Conservation (phyloP, 2,797 vertebrate genomes). For the Lophius americanus region DNA sequence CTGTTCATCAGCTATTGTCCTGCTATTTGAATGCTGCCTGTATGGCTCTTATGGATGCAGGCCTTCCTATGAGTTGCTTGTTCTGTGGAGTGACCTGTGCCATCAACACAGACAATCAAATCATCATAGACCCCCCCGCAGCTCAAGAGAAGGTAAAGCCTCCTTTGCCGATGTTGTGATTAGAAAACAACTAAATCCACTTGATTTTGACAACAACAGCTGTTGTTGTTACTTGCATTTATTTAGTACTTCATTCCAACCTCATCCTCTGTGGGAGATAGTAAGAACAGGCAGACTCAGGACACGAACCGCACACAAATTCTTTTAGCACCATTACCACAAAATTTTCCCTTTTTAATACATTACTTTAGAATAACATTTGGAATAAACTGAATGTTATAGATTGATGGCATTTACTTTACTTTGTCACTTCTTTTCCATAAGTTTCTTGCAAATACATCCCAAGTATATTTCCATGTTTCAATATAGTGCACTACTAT, state of each 20-base stretch:
- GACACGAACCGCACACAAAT: too few relatives aligned
- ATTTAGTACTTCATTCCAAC: too few relatives aligned
- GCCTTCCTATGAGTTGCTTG: slow-evolving; percentile 87
- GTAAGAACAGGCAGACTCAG: too few relatives aligned
- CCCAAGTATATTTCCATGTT: background rate
- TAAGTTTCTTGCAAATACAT: background rate
- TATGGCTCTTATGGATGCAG: slow-evolving; percentile 91
- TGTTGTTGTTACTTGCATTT: too few relatives aligned
- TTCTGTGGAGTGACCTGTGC: slow-evolving; percentile 93
- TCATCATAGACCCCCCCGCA: slow-evolving; percentile 86
- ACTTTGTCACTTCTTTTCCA: background rate
- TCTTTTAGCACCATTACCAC: background rate
- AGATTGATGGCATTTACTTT: background rate
- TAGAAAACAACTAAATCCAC: too few relatives aligned
- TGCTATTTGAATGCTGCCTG: slow-evolving; percentile 90
- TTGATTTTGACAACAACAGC: background rate
- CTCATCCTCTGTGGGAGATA: too few relatives aligned
- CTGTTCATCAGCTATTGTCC: slow-evolving; percentile 82
- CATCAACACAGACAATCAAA: slow-evolving; percentile 78
- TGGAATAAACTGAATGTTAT: background rate
- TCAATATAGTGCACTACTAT: too few relatives aligned
- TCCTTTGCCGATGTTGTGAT: background rate
- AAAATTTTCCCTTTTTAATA: background rate
- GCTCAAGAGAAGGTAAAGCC: slow-evolving; percentile 87
- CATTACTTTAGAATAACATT: background rate